Conservation (phyloP, 2,797 vertebrate species). For the Spheniscus humboldti region DNA sequence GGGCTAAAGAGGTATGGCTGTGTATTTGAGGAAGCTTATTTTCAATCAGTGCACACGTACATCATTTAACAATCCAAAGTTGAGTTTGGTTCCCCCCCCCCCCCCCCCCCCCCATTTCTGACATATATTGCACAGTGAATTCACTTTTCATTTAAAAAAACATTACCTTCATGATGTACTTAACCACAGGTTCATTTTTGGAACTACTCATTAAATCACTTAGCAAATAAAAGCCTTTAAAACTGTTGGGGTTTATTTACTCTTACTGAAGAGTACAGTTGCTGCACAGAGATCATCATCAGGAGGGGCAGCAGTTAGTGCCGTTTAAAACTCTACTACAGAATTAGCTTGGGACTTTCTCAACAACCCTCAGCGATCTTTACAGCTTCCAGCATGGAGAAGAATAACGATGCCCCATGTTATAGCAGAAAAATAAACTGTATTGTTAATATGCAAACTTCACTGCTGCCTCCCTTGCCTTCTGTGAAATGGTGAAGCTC, state of each 20-base stretch:
- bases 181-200: not conserved
- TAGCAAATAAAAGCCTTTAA: not conserved
- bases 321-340: not conserved
- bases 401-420: fast-evolving
- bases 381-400: not conserved
- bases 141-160: not conserved
- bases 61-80: not conserved
- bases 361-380: not conserved
- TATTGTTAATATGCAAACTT: not conserved
- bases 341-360: not conserved
- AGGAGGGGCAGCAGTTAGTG: not conserved
- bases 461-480: not conserved
- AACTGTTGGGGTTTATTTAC: not conserved
- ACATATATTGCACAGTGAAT: not conserved
- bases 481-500: not conserved
- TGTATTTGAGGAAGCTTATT: not conserved
- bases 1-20: not conserved
- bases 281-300: not conserved
- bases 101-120: not conserved
- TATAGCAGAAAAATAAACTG: fast-evolving
- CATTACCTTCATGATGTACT: not conserved
- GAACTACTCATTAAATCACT: not conserved
- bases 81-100: not conserved
- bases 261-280: not conserved
- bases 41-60: not conserved